Base-by-base conservation (phyloP, 2,113 vertebrate genomes). In the Heloderma charlesbogerti region DNA sequence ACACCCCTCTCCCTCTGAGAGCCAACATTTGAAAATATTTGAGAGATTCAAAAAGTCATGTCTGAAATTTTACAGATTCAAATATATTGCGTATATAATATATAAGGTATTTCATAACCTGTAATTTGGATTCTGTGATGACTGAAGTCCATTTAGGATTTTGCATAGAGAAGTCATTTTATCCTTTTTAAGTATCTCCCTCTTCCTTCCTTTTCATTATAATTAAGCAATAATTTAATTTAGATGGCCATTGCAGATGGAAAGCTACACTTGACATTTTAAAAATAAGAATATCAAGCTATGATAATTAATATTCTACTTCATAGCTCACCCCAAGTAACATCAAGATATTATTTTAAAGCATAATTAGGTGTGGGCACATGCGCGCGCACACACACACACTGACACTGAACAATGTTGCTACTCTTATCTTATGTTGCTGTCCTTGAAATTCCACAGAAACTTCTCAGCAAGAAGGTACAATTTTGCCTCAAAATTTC, bases 271-370 rank as follows among this genome's bases (percentile, higher is more conserved):
- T 27, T 8, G 77, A 43, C 34, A 22, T 54, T 67, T 90, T 57
- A 6, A 45, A 1, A 29, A 2, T n/a, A 54, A 80, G 34, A 43
- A 93, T 75, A 83, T 90, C 66, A 69, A 92, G 92, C 54, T 66
- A 29, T 89, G 48, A 31, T 83, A 54, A 83, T 86, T 57, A 94
- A 90, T 92, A 82, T 0, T 92, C 84, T 92, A 57, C 90, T 87
- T 84, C 1, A 79, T 29, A 79, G 2, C 77, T 92, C 86, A 93
- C 67, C 75, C 43, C 43, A 60, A 89, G 79, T 20, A 83, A 57
- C 48, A 43, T 60, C 51, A 74, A 25, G 66, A 27, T 89, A 71
- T 83, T 57, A 83, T 83, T 74, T 72, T 83, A 83, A 18, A 74
- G 51, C 37, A 57, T 83, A 89, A 89, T 89, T 83, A 83, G 80